phyloP scores from a whole-genome alignment of 2,113 vertebrate genomes.

The Motacilla alba region DNA sequence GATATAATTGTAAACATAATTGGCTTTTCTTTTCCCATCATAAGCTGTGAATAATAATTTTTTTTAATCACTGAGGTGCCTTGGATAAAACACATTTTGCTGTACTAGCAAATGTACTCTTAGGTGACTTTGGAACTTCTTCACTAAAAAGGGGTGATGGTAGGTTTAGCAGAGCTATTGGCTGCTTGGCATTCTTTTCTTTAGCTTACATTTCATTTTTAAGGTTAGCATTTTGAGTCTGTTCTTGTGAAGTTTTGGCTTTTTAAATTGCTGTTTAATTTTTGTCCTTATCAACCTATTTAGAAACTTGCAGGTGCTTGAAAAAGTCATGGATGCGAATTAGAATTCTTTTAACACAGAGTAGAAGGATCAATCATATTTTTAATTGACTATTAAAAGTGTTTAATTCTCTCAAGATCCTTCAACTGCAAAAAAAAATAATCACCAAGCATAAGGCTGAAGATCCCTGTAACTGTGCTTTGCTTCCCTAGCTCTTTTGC shows the following conservation, averaged over 20 bases:
- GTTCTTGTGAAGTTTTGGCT: not conserved
- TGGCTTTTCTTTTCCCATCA: not conserved
- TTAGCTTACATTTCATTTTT: not conserved
- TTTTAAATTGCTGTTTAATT: not conserved
- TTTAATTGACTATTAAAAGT: not conserved
- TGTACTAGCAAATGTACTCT: not conserved
- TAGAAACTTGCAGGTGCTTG: not conserved
- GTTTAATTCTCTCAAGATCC: not conserved
- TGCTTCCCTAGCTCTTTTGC: not conserved
- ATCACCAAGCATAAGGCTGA: not conserved
- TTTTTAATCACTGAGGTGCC: not conserved
- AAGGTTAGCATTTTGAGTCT: not conserved
- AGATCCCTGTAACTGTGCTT: not conserved
- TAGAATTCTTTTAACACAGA: not conserved
- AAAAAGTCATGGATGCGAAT: not conserved
- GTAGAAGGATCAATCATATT: not conserved
- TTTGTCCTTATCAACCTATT: not conserved
- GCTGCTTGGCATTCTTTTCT: not conserved
- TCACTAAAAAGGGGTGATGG: not conserved
- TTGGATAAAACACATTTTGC: not conserved
- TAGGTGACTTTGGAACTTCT: not conserved
- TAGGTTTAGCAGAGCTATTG: not conserved
- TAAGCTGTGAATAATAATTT: not conserved
- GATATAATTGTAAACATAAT: not conserved
- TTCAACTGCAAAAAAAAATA: not conserved